Percentiles rank a stretch among this genome's conserved stretches.
These are phyloP conservation scores for Morpho deidamia DNA, from an alignment of 2,888 invertebrate species.

Conservation along the genomic window DNA sequence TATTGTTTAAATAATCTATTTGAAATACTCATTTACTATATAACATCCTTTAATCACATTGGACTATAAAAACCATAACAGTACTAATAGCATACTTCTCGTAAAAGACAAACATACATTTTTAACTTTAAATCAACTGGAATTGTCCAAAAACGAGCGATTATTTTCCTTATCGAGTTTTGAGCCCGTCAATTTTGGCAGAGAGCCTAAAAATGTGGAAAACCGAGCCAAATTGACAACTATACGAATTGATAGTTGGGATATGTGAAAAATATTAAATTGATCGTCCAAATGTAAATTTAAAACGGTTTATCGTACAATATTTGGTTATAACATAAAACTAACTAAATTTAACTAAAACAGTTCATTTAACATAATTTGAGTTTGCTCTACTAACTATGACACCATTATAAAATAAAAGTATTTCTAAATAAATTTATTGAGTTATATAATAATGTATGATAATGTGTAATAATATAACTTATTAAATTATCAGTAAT, in stretches of 20 bases:
- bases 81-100: conserved; percentile 4
- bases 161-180: conserved; percentile 22
- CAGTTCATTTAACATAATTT: no score
- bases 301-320: not conserved
- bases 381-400: no score
- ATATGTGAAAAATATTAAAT: conserved; percentile 12
- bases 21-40: no score
- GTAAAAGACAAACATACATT: conserved; percentile 11
- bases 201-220: conserved; percentile 20
- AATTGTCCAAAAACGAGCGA: conserved; percentile 14
- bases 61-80: not conserved
- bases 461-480: no score
- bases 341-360: no score
- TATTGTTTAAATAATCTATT: no score
- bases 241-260: conserved; percentile 19
- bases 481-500: no score
- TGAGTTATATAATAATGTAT: no score
- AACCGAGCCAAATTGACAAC: conserved; percentile 22
- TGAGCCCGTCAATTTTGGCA: conserved; percentile 19
- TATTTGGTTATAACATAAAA: not conserved
- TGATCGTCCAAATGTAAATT: not conserved
- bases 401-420: no score
- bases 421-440: no score
- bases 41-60: no score
- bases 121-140: conserved; percentile 16